Base-by-base conservation (phyloP, 2,113 vertebrate species). In the Chlorodrepanis virens region DNA sequence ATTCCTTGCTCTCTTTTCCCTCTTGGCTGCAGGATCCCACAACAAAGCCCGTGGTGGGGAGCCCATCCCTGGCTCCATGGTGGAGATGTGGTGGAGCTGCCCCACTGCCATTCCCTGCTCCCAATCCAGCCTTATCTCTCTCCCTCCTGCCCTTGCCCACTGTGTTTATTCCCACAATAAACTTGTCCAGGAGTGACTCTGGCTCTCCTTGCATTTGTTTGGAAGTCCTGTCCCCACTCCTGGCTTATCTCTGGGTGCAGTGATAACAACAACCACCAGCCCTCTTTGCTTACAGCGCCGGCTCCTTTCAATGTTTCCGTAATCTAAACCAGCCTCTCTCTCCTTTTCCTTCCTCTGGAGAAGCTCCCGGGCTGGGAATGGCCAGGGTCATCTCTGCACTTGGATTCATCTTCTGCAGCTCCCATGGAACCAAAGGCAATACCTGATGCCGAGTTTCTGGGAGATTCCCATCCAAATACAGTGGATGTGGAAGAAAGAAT, bases 191-290 rank as follows among this genome's bases (percentile, higher is more conserved):
- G 57, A 40, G 2, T 2, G 78, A 13, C 24, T 63, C 87, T 82
- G 87, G 40, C 65, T 86, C 83, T 77, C 59, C 0, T 25, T 59
- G 63, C n/a, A 1, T 72, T 92, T 95, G 94, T 91, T 95, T 79
- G 71, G 87, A 93, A 97, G 70, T 40, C 37, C 70, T 76, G 78
- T 87, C 84, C 94, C 93, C 78, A 44, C 89, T 95, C 78, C 23
- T 29, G 84, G 53, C 78, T 91, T 93, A 94, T 95, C 95, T 95
- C 57, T 31, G 37, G 74, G 60, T 1, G 0, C 67, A 44, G 82
- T 4, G 90, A 94, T 94, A 95, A 61, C 67, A 77, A 76, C 84
- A 84, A 50, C 84, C 89, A 79, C n/a, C 77, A 78, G 47, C 47
- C 54, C 80, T 83, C 57, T 90, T 74, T 94, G 87, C 93, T 91